These are phyloP conservation scores for Drosophila quasianomalipes DNA, from an alignment of 2,888 invertebrate genomes.

Conservation along the genomic window DNA sequence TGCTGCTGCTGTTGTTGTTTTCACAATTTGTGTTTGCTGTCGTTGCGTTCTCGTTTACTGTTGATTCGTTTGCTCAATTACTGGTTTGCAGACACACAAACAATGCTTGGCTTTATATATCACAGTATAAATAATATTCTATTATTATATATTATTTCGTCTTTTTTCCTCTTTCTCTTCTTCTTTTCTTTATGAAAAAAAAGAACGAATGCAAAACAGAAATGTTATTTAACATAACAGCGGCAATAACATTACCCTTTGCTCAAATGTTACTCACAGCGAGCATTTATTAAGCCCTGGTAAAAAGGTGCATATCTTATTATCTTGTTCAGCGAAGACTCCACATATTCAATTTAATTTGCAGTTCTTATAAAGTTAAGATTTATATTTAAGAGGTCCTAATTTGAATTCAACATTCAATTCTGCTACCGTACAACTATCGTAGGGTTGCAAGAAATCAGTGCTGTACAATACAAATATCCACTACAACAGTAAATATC, in stretches of 20 bases:
- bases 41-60: conserved; percentile 36
- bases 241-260: conserved; percentile 50
- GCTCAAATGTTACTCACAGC: conserved; percentile 27
- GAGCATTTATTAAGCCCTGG: conserved; percentile 7
- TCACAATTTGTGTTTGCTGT: conserved; percentile 43
- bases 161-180: conserved; percentile 72
- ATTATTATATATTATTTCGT: conserved; percentile 77
- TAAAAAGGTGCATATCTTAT: not conserved
- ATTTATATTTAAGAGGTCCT: not conserved
- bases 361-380: too few species aligned
- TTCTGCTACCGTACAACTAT: conserved; percentile 7
- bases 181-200: conserved; percentile 66
- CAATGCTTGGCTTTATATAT: conserved; percentile 75
- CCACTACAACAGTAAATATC: not conserved
- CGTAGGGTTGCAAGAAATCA: not conserved
- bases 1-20: conserved; percentile 33
- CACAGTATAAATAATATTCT: conserved; percentile 73
- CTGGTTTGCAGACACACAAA: conserved; percentile 64
- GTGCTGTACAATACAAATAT: not conserved
- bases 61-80: conserved; percentile 55
- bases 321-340: too few species aligned
- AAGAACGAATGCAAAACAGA: conserved; percentile 70
- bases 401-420: conserved; percentile 18
- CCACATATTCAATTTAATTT: not conserved
- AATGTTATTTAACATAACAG: conserved; percentile 62